A percentile compares a stretch with the other conserved stretches of the same genome.
Conservation (phyloP, 2,113 vertebrate species). For the Tragelaphus buxtoni region DNA sequence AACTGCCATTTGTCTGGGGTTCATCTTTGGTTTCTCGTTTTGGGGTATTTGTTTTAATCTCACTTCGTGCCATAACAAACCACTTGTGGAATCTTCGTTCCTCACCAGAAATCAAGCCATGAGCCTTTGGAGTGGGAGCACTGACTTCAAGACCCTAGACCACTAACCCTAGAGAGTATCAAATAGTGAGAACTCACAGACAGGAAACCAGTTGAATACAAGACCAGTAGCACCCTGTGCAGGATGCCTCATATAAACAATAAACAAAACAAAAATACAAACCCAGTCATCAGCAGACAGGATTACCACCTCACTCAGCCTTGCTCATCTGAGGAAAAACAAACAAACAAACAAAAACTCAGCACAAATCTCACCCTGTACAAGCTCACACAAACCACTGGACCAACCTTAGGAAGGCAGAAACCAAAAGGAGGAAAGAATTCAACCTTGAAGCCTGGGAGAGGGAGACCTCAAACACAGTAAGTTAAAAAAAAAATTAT, state of each 20-base stretch:
- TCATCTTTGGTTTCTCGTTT: not conserved
- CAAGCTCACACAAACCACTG: not conserved
- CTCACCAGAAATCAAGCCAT: not conserved
- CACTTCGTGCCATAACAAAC: not conserved
- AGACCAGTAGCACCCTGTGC: not conserved
- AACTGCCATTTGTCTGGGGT: not conserved
- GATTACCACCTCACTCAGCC: not conserved
- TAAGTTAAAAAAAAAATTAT: not conserved
- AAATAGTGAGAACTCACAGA: not conserved
- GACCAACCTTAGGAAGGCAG: not conserved
- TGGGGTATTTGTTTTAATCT: not conserved
- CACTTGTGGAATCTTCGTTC: not conserved
- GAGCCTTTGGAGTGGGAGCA: not conserved
- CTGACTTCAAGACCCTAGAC: not conserved
- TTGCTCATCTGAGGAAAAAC: not conserved
- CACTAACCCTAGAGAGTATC: not conserved
- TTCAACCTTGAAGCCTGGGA: not conserved
- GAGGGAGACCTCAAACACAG: not conserved
- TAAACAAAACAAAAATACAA: not conserved
- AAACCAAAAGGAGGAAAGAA: not conserved
- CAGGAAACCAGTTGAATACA: not conserved
- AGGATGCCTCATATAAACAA: not conserved
- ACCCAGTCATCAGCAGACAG: not conserved
- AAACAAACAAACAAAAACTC: not conserved
- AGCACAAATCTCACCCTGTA: not conserved